Conservation (phyloP, 2,113 vertebrate species). For the Erinaceus europaeus region DNA sequence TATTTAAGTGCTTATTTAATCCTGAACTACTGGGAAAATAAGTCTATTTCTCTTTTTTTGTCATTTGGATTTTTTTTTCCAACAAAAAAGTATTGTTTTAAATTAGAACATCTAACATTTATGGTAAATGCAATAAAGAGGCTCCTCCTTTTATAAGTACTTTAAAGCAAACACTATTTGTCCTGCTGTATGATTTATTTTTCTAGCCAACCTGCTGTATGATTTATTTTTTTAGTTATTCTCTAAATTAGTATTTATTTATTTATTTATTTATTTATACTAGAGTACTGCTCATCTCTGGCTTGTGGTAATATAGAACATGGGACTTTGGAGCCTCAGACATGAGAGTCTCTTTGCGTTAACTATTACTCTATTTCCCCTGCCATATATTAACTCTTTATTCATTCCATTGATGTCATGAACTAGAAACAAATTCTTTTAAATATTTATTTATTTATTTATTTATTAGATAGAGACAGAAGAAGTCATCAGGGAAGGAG, state of each 20-base stretch:
- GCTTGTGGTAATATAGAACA: too few relatives aligned
- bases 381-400: too few relatives aligned
- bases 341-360: too few relatives aligned
- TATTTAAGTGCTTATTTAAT: constrained; percentile 26
- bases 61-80: neutral
- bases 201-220: neutral
- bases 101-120: constrained; percentile 10
- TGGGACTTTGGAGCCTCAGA: too few relatives aligned
- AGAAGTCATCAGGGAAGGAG: too few relatives aligned
- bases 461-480: too few relatives aligned
- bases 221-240: neutral
- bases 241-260: too few relatives aligned
- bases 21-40: neutral
- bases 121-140: neutral
- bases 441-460: too few relatives aligned
- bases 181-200: neutral
- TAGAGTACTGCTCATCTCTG: too few relatives aligned
- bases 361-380: too few relatives aligned
- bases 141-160: constrained; percentile 15
- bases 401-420: neutral
- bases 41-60: constrained; percentile 8
- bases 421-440: neutral
- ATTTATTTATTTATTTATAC: too few relatives aligned
- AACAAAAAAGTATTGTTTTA: neutral
- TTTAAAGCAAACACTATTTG: constrained; percentile 20